Evolutionary conservation across 2,888 invertebrate genomes (phyloP).

Genomic region (Leptinotarsa rubiginosa): DNA sequence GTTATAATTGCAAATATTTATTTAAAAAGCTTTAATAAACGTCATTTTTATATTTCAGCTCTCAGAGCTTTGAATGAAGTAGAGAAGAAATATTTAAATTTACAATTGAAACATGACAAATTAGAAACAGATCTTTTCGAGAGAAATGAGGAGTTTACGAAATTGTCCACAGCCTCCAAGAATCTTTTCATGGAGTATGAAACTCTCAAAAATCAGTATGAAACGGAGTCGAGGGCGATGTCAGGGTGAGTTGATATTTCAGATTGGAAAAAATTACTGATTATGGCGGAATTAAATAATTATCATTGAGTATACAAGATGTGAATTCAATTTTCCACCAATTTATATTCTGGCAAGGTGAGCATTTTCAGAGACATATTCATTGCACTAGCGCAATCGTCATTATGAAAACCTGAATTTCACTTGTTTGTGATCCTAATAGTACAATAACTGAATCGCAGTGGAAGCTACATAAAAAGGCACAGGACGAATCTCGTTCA

Average conservation of each 20-base stretch:
- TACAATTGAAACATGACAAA: slow-evolving; percentile 72
- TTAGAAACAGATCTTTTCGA: slow-evolving; percentile 73
- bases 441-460: too few species aligned
- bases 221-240: slow-evolving; percentile 80
- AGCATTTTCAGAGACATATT: too few species aligned
- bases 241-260: slow-evolving; percentile 69
- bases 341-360: too few species aligned
- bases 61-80: slow-evolving; percentile 74
- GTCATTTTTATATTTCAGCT: slow-evolving; percentile 62
- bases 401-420: too few species aligned
- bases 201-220: slow-evolving; percentile 79
- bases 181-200: slow-evolving; percentile 80
- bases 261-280: background rate
- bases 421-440: too few species aligned
- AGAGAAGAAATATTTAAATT: slow-evolving; percentile 72
- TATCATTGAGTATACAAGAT: too few species aligned
- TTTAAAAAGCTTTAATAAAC: background rate
- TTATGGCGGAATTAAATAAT: too few species aligned
- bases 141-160: slow-evolving; percentile 73
- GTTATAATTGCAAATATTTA: slow-evolving; percentile 63
- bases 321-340: too few species aligned
- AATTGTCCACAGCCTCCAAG: slow-evolving; percentile 75
- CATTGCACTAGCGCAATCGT: too few species aligned
- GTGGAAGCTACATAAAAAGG: too few species aligned
- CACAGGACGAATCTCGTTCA: too few species aligned